phyloP scores from a whole-genome alignment of 1,140 invertebrate genomes.

The Drosophila equinoxialis region DNA sequence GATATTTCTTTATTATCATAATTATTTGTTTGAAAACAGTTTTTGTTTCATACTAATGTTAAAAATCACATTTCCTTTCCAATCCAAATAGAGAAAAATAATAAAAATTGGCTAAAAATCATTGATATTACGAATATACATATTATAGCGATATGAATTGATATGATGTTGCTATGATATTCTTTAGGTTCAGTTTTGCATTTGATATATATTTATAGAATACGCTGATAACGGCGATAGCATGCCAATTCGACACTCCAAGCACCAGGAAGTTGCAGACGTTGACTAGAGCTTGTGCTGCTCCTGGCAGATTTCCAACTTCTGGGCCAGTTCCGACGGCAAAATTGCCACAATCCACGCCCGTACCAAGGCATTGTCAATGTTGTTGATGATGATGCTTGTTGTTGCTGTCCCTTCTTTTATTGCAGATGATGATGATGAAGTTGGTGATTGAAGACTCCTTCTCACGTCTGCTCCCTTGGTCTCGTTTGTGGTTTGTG shows the following conservation, averaged over 20 bases:
- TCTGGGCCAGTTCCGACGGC: slow-evolving; percentile 58
- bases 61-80: slow-evolving; percentile 61
- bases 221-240: slow-evolving; percentile 53
- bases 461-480: slow-evolving; percentile 35
- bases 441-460: background rate
- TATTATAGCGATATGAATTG: slow-evolving; percentile 74
- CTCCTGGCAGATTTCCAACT: slow-evolving; percentile 9
- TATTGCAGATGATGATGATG: slow-evolving; percentile 18
- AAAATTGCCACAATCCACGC: slow-evolving; percentile 62
- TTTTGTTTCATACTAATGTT: slow-evolving; percentile 36
- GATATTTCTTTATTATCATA: background rate
- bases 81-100: slow-evolving; percentile 26
- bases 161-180: slow-evolving; percentile 82
- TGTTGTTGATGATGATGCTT: background rate
- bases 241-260: slow-evolving; percentile 57
- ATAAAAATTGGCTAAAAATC: slow-evolving; percentile 42
- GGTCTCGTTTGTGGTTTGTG: slow-evolving; percentile 67
- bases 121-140: slow-evolving; percentile 27
- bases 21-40: background rate
- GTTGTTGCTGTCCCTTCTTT: slow-evolving; percentile 4
- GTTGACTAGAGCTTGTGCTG: background rate
- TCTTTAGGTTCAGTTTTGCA: slow-evolving; percentile 69
- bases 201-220: slow-evolving; percentile 33
- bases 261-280: slow-evolving; percentile 46
- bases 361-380: slow-evolving; percentile 58